Evolutionary conservation across 2,113 vertebrate genomes (phyloP).

Genomic region (Melanerpes aurifrons): DNA sequence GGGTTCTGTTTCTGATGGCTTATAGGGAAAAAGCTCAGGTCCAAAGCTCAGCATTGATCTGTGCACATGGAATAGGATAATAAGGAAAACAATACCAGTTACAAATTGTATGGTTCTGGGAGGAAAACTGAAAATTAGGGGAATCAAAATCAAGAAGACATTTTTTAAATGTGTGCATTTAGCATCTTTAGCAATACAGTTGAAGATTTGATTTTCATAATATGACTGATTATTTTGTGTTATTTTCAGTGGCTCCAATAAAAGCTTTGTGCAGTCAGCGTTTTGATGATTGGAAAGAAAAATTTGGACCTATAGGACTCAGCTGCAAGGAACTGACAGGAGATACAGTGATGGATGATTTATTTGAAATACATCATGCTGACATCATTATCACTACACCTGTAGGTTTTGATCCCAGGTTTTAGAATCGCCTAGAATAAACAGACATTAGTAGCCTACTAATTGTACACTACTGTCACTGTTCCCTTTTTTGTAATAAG

Average conservation of each 20-base stretch:
- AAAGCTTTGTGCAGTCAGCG: constrained; percentile 96
- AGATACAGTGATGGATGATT: constrained; percentile 93
- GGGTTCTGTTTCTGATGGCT: not conserved
- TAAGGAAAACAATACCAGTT: not conserved
- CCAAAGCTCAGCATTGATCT: not conserved
- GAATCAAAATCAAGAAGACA: not conserved
- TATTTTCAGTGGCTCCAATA: constrained; percentile 93
- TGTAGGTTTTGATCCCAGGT: constrained; percentile 78
- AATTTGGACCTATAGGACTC: constrained; percentile 92
- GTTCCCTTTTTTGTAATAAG: not conserved
- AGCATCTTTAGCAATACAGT: not conserved
- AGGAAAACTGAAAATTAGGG: not conserved
- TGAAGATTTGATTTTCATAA: not conserved
- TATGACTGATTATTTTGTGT: not conserved
- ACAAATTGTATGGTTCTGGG: not conserved
- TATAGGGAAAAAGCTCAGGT: not conserved
- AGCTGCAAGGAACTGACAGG: constrained; percentile 96
- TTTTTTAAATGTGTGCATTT: not conserved
- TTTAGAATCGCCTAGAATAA: not conserved
- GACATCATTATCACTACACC: constrained; percentile 97
- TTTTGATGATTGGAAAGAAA: constrained; percentile 94
- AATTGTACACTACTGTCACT: not conserved
- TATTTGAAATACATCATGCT: constrained; percentile 96
- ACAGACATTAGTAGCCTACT: not conserved
- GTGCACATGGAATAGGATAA: not conserved